Conservation (phyloP, 2,113 vertebrate species). For the Tychaedon coryphoeus region DNA sequence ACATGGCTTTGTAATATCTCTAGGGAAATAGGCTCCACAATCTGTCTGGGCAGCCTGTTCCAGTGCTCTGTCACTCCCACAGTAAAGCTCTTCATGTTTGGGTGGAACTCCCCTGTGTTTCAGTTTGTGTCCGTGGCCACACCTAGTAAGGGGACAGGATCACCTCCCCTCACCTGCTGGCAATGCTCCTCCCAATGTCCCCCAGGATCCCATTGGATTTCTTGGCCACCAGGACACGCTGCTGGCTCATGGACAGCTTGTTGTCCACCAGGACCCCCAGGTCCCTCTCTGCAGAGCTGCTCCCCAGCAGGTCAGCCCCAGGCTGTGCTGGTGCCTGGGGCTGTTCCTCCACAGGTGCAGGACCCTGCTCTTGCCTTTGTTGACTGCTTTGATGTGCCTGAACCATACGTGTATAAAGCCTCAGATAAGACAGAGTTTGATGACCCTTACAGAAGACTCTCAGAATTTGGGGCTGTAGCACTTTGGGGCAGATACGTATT, state of each 20-base stretch:
- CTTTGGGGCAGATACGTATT: background rate
- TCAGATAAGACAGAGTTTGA: background rate
- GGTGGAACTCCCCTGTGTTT: background rate
- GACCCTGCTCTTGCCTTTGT: background rate
- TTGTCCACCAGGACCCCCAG: background rate
- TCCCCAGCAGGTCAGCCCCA: background rate
- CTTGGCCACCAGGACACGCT: background rate
- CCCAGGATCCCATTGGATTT: too few species aligned
- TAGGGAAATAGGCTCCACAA: background rate
- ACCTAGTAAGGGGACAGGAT: background rate
- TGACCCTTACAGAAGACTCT: background rate
- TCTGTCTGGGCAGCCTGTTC: rapidly evolving
- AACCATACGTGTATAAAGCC: background rate
- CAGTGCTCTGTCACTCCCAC: background rate
- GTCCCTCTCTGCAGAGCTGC: background rate
- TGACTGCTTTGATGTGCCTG: background rate
- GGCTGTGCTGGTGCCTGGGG: background rate
- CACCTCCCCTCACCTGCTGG: too few species aligned
- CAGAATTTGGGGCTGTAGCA: background rate
- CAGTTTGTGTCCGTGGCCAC: background rate
- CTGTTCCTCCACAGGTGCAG: background rate
- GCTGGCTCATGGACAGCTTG: background rate
- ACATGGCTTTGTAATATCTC: background rate
- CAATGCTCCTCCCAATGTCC: too few species aligned
- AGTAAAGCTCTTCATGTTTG: background rate